A percentile compares a stretch with the other conserved stretches of the same genome.
phyloP scores from a whole-genome alignment of 2,888 invertebrate genomes.

The Volucella inanis region DNA sequence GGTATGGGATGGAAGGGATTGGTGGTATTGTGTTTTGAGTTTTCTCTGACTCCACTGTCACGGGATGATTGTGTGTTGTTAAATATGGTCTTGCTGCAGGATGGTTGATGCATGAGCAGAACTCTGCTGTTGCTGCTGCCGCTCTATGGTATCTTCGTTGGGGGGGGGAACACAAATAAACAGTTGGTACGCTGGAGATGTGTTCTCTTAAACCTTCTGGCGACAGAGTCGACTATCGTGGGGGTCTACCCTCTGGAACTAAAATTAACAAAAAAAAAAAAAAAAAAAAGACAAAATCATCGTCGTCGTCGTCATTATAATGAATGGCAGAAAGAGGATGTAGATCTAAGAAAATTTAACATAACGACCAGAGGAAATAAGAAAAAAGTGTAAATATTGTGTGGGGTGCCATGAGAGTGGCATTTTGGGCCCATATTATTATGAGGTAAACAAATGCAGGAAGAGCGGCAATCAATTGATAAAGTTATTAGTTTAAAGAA shows the following conservation, averaged over 20 bases:
- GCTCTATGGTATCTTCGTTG: slow-evolving; percentile 45
- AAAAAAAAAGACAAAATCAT: slow-evolving; percentile 25
- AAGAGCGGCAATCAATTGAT: slow-evolving; percentile 20
- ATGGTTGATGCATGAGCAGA: slow-evolving; percentile 41
- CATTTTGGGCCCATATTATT: slow-evolving; percentile 43
- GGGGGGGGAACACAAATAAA: slow-evolving; percentile 51
- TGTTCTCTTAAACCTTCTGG: slow-evolving; percentile 7
- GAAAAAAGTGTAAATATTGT: neutral
- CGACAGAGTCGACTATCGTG: slow-evolving; percentile 41
- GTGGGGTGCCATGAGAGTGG: slow-evolving; percentile 38
- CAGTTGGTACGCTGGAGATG: neutral
- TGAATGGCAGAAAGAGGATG: slow-evolving; percentile 7
- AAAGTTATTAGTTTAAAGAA: slow-evolving; percentile 21
- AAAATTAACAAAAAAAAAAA: slow-evolving; percentile 34
- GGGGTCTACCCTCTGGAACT: slow-evolving; percentile 35
- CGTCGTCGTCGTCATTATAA: neutral
- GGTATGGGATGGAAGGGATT: slow-evolving; percentile 1
- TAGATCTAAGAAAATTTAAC: neutral
- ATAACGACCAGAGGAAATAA: neutral
- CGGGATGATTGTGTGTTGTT: slow-evolving; percentile 54
- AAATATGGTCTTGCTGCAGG: slow-evolving; percentile 57
- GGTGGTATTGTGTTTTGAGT: slow-evolving; percentile 39
- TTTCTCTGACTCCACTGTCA: slow-evolving; percentile 57
- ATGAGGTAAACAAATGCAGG: slow-evolving; percentile 30
- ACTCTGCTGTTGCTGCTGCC: neutral